Evolutionary conservation across 2,797 vertebrate species (phyloP).

Genomic region (Platyrinchus mystaceus): DNA sequence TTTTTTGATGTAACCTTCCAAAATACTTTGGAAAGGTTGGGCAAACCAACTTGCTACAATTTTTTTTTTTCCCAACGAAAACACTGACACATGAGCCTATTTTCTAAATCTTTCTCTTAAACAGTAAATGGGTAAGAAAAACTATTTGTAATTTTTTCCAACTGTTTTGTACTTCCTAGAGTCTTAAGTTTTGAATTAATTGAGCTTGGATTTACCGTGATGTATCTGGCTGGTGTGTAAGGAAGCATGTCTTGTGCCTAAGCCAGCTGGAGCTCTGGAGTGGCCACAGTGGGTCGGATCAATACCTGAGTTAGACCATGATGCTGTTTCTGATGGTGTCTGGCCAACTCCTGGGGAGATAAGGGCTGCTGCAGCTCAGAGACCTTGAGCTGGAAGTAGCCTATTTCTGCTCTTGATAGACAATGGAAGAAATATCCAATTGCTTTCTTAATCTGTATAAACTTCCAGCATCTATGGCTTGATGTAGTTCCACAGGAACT

Average conservation of each 20-base stretch:
- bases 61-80: neutral
- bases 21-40: neutral
- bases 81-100: neutral
- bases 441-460: neutral
- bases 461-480: neutral
- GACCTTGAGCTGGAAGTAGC: neutral
- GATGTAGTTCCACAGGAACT: neutral
- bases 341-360: neutral
- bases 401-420: neutral
- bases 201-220: neutral
- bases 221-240: too few relatives aligned
- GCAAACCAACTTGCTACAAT: neutral
- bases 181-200: neutral
- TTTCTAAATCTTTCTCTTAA: neutral
- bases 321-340: neutral
- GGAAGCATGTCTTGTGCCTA: neutral
- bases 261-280: neutral
- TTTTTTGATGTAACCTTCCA: neutral
- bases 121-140: neutral
- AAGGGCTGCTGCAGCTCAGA: neutral
- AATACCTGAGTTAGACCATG: accelerated
- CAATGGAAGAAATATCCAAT: neutral
- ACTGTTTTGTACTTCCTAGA: neutral
- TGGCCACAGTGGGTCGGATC: neutral
- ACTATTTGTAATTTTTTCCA: neutral